Evolutionary conservation across 2,888 invertebrate genomes (phyloP).

Genomic region (Drosophila borealis): DNA sequence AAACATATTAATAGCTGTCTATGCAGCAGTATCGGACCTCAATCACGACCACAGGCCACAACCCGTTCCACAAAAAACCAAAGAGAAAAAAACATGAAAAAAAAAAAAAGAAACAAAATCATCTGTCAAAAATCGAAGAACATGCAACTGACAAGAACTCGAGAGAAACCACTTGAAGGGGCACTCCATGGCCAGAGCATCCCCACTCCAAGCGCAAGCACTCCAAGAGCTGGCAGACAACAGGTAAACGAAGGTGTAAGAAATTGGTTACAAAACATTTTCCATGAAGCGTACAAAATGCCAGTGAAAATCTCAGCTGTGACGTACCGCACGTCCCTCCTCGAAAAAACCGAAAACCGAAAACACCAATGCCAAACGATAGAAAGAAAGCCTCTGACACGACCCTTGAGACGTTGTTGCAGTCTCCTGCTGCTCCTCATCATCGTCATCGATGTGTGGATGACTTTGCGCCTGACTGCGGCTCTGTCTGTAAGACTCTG

Average conservation of each 20-base stretch:
- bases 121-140: conserved; percentile 80
- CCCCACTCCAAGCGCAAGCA: conserved; percentile 40
- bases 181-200: conserved; percentile 41
- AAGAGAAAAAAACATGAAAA: background rate
- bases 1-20: conserved; percentile 77
- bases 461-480: conserved; percentile 68
- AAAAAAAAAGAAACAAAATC: conserved; percentile 54
- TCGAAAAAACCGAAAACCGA: conserved; percentile 35
- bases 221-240: conserved; percentile 30
- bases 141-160: conserved; percentile 75
- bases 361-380: background rate
- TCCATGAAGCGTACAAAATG: conserved; percentile 80
- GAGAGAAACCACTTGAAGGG: conserved; percentile 34
- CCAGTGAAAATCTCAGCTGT: conserved; percentile 58
- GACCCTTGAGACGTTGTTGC: conserved; percentile 37
- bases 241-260: conserved; percentile 79
- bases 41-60: conserved; percentile 53
- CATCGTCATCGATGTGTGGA: conserved; percentile 28
- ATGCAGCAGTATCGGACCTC: conserved; percentile 57
- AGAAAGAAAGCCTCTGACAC: conserved; percentile 33
- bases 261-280: conserved; percentile 70
- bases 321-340: conserved; percentile 58
- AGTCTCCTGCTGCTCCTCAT: conserved; percentile 49
- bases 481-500: conserved; percentile 48
- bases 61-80: conserved; percentile 7